phyloP scores from a whole-genome alignment of 2,888 invertebrate species.

The Heliconius aoede region DNA sequence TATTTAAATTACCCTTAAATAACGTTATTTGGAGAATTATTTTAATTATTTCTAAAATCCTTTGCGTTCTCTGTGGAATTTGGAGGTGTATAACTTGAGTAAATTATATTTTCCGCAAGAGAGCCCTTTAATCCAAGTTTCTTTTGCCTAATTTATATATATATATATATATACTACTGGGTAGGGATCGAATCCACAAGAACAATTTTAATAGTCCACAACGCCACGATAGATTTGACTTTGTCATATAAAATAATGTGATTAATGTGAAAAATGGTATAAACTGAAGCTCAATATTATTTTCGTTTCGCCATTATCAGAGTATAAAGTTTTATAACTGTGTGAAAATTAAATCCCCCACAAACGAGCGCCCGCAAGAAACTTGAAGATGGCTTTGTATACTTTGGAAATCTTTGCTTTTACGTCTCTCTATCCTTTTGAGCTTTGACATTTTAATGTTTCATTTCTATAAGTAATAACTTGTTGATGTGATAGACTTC shows the following conservation, averaged over 20 bases:
- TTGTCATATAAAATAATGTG: background rate
- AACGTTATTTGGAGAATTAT: background rate
- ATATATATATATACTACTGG: too few relatives aligned
- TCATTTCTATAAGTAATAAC: background rate
- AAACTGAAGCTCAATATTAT: background rate
- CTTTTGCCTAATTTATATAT: too few relatives aligned
- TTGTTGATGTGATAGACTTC: background rate
- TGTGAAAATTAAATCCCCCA: slow-evolving; percentile 34
- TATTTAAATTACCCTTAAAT: background rate
- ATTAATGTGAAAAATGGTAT: background rate
- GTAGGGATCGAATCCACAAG: background rate
- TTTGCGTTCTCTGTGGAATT: background rate
- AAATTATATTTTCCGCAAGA: slow-evolving; percentile 15
- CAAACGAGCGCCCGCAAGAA: slow-evolving; percentile 34
- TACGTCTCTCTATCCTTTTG: slow-evolving; percentile 26
- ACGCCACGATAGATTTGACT: too few relatives aligned
- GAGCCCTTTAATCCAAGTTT: too few relatives aligned
- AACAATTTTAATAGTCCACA: background rate
- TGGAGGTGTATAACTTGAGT: background rate
- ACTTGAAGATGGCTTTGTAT: slow-evolving; percentile 27
- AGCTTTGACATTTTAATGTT: slow-evolving; percentile 19
- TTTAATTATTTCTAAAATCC: background rate
- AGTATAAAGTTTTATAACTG: slow-evolving; percentile 17
- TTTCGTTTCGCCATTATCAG: slow-evolving; percentile 18
- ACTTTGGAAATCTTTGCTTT: slow-evolving; percentile 29